phyloP scores from a whole-genome alignment of 2,888 invertebrate genomes.

The Lithophane socia region DNA sequence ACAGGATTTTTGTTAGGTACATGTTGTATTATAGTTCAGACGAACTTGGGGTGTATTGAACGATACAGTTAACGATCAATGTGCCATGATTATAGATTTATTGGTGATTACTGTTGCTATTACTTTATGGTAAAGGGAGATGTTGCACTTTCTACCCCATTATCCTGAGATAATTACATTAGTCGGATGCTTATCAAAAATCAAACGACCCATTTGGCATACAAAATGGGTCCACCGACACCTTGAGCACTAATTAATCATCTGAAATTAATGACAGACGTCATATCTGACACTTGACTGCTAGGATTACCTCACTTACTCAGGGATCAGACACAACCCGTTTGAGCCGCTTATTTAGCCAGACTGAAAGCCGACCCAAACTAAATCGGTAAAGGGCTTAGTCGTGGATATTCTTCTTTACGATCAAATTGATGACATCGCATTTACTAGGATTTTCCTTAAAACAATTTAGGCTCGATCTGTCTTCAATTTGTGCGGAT shows the following conservation, averaged over 20 bases:
- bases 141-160: not conserved
- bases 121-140: not conserved
- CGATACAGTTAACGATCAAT: not conserved
- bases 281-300: constrained; percentile 17
- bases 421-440: constrained; percentile 14
- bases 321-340: constrained; percentile 12
- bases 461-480: constrained; percentile 2
- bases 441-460: not conserved
- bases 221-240: not conserved
- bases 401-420: constrained; percentile 10
- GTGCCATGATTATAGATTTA: not conserved
- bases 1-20: no score
- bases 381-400: not conserved
- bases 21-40: not conserved
- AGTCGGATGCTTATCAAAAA: not conserved
- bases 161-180: not conserved
- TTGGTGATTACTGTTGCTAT: not conserved
- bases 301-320: constrained; percentile 27
- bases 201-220: not conserved
- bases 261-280: constrained; percentile 19
- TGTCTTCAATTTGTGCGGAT: constrained; percentile 15
- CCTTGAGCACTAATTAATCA: not conserved
- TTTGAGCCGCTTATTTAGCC: constrained; percentile 5
- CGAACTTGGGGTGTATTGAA: not conserved
- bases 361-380: constrained; percentile 10